phyloP scores from a whole-genome alignment of 2,113 vertebrate species.

The Menura novaehollandiae region DNA sequence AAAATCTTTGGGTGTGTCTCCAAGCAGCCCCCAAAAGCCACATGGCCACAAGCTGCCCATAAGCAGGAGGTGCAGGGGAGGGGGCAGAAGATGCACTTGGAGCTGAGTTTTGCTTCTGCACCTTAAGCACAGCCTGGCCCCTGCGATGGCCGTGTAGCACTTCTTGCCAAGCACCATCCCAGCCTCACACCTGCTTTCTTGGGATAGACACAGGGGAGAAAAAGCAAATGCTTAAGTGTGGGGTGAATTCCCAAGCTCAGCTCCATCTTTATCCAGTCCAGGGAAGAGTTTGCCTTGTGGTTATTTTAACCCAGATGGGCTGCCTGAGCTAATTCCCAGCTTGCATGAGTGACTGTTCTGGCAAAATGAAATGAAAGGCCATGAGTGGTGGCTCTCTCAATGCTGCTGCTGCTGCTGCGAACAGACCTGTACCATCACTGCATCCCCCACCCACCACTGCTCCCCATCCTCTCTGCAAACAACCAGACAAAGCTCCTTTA shows the following conservation, averaged over 20 bases:
- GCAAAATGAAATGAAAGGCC: neutral
- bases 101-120: neutral
- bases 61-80: neutral
- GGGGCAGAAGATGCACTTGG: neutral
- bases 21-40: neutral
- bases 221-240: neutral
- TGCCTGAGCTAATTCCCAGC: neutral
- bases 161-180: neutral
- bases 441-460: neutral
- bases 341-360: fast-evolving
- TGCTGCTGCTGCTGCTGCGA: neutral
- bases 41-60: neutral
- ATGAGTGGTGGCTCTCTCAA: neutral
- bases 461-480: neutral
- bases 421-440: neutral
- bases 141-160: neutral
- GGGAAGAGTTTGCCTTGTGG: neutral
- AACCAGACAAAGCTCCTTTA: neutral
- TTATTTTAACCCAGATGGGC: neutral
- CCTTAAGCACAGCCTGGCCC: neutral
- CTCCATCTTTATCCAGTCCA: neutral
- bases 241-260: neutral
- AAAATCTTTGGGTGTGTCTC: neutral
- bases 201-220: neutral
- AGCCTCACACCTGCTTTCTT: neutral